Base-by-base conservation (phyloP, 2,888 invertebrate species). In the Quadroppia sp. region DNA sequence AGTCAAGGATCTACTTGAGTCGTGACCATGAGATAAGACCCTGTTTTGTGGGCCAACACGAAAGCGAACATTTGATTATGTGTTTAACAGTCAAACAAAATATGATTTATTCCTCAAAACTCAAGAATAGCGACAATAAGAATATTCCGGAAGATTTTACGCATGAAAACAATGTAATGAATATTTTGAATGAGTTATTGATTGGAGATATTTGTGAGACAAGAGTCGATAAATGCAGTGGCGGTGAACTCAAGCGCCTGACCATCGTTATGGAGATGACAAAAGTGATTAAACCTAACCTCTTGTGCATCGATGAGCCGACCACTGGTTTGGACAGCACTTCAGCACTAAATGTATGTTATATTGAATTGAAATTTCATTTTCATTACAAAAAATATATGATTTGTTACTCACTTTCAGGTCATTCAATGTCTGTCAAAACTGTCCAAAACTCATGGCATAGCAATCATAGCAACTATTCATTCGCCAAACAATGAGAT, bases 251-350 rank as follows among this genome's bases (percentile, higher is more conserved):
- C 7, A 67, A 67, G 32, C 17, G 67, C 9, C 15, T 67, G 15
- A 9, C 40, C 4, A 67, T 67, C 9, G 67, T 15, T 7, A 1
- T 40, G 13, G 67, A 67, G 20, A 7, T 67, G 23, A 67, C 40
- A 11, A 3, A 40, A 23, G 11, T 67, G 1, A 6, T 40, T 11
- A 67, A 42, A 23, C 67, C 67, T 13, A 67, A 67, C 23, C 20
- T 67, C 23, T 42, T 67, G n/a, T 67, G 67, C 67, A 67, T 67
- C n/a, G 67, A 67, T 67, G 67, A 67, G 32, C 67, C 67, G 23
- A 67, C 67, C 20, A 67, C 40, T 67, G 67, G 67, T 42, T n/a
- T 67, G 17, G 67, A 67, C 15, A 67, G 67, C n/a, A n/a, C n/a
- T n/a, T n/a, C n/a, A n/a, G n/a, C n/a, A n/a, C n/a, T n/a, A n/a